These are phyloP conservation scores for Cephus nigrinus DNA, from an alignment of 2,888 invertebrate species.

Conservation along the genomic window DNA sequence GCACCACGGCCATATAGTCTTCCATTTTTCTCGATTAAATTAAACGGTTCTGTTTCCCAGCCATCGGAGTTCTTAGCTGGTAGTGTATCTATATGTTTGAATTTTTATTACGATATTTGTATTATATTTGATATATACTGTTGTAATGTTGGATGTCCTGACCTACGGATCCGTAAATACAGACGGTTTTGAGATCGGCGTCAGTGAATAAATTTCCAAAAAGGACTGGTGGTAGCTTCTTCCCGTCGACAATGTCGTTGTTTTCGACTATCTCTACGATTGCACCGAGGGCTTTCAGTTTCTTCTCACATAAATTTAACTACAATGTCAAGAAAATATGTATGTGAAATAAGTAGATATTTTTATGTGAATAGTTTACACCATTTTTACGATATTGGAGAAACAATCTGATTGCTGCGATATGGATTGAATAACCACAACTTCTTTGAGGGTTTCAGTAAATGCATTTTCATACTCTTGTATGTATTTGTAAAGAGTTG, in stretches of 20 bases:
- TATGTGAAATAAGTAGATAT: neutral
- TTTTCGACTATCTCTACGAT: slow-evolving; percentile 32
- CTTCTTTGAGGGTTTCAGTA: slow-evolving; percentile 32
- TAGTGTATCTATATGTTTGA: slow-evolving; percentile 24
- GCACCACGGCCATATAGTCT: slow-evolving; percentile 35
- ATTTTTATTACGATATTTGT: neutral
- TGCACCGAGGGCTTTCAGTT: slow-evolving; percentile 33
- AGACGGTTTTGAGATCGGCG: slow-evolving; percentile 37
- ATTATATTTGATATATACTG: neutral
- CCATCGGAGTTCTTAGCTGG: slow-evolving; percentile 9
- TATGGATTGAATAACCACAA: slow-evolving; percentile 37
- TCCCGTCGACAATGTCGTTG: slow-evolving; percentile 17
- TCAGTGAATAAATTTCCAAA: slow-evolving; percentile 35
- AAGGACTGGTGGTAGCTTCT: slow-evolving; percentile 36
- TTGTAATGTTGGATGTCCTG: neutral
- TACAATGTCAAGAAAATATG: slow-evolving; percentile 11
- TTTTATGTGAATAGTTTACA: slow-evolving; percentile 8
- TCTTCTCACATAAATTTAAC: slow-evolving; percentile 35
- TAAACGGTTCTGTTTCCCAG: slow-evolving; percentile 24
- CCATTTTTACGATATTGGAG: slow-evolving; percentile 39
- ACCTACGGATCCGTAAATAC: slow-evolving; percentile 45
- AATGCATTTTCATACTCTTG: slow-evolving; percentile 29
- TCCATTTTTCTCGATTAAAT: slow-evolving; percentile 31
- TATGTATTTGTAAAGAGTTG: slow-evolving; percentile 31
- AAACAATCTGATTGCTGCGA: slow-evolving; percentile 26